Evolutionary conservation across 1,140 invertebrate genomes (phyloP), one percentile per base, ranked within the genome.

Genomic region (Pogonomyrmex californicus): DNA sequence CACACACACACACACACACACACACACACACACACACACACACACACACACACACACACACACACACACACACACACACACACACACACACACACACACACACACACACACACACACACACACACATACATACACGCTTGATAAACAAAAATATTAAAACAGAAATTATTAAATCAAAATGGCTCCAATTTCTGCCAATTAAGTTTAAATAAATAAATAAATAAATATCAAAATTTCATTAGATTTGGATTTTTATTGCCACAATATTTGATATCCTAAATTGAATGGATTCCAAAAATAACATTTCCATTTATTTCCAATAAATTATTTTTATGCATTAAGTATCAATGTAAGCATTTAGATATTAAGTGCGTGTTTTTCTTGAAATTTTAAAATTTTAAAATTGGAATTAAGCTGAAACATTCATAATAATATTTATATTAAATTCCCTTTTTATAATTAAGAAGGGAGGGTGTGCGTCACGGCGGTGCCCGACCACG

Each of bases 221-320:
- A 33, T 44, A 44, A 77, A 77, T 60, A 77, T 33, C 58, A 9
- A 44, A 38, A 49, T 65, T 65, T 47, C 1, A 2, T 51, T 65
- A 47, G 49, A 63, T 62, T 62, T 60, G 30, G 10, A 78, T 33
- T 78, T 65, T 51, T 0, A 62, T 60, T 77, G n/a, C 4, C 10
- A 33, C 58, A 54, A 70, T 70, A 68, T 41, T 41, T 68, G 47
- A 77, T 62, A 65, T 36, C 1, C 17, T 36, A 70, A 10, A 81
- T 33, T 77, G 38, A 47, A 77, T 4, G 41, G 9, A n/a, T 81
- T 68, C 12, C 4, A 33, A 12, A 54, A 70, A 44, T 12, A 68
- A 68, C 4, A 33, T 70, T 68, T 79, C 44, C 1, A 70, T 70
- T 41, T 41, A 68, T 41, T 81, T 41, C 14, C 51, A 38, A 51